Conservation (phyloP, 2,113 vertebrate species). For the Erinaceus europaeus region DNA sequence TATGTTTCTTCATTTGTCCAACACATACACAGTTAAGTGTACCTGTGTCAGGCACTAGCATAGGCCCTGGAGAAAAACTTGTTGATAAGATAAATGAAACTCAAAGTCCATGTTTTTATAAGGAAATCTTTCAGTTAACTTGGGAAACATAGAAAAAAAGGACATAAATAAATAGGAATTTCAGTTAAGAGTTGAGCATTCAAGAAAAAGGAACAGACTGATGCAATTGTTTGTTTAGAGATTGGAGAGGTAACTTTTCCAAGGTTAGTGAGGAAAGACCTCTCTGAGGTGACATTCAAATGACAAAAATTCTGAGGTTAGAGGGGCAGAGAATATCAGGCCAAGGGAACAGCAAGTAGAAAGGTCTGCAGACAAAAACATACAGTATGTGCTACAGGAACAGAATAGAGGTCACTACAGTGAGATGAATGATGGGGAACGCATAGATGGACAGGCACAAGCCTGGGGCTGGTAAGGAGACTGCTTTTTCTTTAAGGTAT, state of each 20-base stretch:
- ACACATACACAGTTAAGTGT: accelerated
- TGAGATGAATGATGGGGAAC: no score
- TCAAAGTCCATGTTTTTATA: neutral
- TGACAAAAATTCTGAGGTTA: neutral
- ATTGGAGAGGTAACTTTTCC: neutral
- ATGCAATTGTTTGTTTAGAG: no score
- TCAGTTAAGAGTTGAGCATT: neutral
- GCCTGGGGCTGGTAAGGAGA: neutral
- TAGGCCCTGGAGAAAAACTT: neutral
- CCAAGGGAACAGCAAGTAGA: neutral
- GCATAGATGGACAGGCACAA: neutral
- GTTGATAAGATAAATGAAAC: neutral
- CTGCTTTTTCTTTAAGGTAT: neutral
- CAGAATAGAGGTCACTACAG: neutral
- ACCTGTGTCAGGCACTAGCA: neutral
- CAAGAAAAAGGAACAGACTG: neutral
- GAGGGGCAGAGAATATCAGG: neutral
- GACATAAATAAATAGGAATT: neutral
- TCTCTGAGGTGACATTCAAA: neutral
- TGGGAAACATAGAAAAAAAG: neutral
- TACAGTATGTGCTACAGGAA: neutral
- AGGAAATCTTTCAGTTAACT: neutral
- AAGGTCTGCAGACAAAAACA: neutral
- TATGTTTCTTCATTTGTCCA: neutral
- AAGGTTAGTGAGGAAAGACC: neutral